Conservation (phyloP, 2,113 vertebrate genomes). For the Microtus montanus region DNA sequence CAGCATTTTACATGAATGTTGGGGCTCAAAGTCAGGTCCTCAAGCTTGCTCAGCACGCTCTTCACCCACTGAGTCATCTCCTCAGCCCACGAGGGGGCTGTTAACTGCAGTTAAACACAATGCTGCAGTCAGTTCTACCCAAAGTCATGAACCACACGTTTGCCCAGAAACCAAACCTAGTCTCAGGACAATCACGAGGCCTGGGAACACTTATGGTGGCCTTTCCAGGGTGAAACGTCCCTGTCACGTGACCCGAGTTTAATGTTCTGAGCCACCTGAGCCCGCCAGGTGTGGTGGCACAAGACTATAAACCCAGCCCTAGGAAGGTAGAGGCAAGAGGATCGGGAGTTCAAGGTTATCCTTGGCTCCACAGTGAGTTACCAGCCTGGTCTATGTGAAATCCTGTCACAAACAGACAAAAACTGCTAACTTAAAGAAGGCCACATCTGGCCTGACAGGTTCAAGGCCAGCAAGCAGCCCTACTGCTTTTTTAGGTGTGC, state of each 20-base stretch:
- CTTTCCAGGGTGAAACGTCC: not conserved
- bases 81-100: not conserved
- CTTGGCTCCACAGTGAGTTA: not conserved
- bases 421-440: not conserved
- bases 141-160: not conserved
- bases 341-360: not conserved
- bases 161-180: not conserved
- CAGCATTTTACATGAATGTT: not conserved
- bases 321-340: not conserved
- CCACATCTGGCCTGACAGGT: not conserved
- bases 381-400: not conserved
- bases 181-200: not conserved
- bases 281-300: not conserved
- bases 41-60: not conserved
- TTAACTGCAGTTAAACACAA: not conserved
- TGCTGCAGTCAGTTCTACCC: not conserved
- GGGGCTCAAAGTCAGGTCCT: not conserved
- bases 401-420: not conserved
- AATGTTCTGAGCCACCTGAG: not conserved
- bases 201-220: rapidly evolving
- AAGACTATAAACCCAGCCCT: not conserved
- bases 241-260: not conserved
- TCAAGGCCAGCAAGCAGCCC: not conserved
- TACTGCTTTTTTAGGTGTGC: not conserved
- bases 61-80: not conserved